Evolutionary conservation across 2,113 vertebrate genomes (phyloP).

Genomic region (Podiceps cristatus): DNA sequence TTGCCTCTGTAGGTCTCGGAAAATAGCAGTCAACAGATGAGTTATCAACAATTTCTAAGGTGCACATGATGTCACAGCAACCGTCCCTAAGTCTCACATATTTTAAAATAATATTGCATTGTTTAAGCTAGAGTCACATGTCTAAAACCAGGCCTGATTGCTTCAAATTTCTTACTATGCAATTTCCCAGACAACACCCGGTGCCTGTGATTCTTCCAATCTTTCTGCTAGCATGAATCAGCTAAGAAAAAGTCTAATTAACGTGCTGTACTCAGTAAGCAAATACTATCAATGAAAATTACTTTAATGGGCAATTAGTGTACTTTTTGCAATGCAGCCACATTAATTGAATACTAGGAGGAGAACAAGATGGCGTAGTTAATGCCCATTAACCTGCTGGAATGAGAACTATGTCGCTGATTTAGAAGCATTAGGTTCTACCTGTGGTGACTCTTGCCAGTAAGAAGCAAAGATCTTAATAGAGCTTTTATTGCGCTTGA

Average conservation of each 20-base stretch:
- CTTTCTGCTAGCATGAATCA: background rate
- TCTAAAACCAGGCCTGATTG: background rate
- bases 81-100: background rate
- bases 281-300: background rate
- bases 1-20: background rate
- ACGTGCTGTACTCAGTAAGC: background rate
- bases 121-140: background rate
- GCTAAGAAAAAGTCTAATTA: background rate
- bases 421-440: background rate
- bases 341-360: constrained; percentile 2
- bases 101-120: background rate
- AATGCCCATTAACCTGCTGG: background rate
- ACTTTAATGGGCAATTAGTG: background rate
- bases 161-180: background rate
- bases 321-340: background rate
- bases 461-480: background rate
- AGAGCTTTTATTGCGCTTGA: constrained; percentile 5
- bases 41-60: background rate
- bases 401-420: background rate
- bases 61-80: background rate
- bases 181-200: background rate
- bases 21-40: background rate
- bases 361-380: background rate
- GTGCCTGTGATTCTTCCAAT: background rate
- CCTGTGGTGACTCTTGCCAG: background rate